A percentile compares a stretch with the other conserved stretches of the same genome.
phyloP scores from a whole-genome alignment of 1,140 invertebrate genomes.

The Caenorhabditis brenneri region DNA sequence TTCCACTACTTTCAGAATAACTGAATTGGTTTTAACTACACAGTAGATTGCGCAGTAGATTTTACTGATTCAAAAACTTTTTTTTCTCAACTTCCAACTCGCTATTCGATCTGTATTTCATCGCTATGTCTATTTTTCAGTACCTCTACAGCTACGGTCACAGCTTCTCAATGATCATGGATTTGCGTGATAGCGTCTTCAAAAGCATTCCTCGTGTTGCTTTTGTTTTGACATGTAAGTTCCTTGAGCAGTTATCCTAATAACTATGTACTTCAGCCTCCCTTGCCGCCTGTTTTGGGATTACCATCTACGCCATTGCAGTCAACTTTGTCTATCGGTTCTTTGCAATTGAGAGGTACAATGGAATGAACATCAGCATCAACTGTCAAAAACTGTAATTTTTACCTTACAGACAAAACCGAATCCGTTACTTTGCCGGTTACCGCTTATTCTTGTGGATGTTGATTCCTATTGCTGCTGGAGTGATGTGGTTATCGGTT shows the following conservation, averaged over 20 bases:
- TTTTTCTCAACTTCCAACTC: too few relatives aligned
- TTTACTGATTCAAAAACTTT: too few relatives aligned
- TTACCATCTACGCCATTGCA: neutral
- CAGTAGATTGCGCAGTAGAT: too few relatives aligned
- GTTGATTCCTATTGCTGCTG: neutral
- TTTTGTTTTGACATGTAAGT: neutral
- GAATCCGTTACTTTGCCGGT: neutral
- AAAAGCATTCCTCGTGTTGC: neutral
- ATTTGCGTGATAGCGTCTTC: neutral
- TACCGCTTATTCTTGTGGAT: neutral
- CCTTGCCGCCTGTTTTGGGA: neutral
- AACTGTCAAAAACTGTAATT: neutral
- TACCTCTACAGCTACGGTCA: neutral
- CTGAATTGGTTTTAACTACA: too few relatives aligned
- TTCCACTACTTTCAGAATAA: too few relatives aligned
- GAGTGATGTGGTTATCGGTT: neutral
- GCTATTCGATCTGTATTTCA: too few relatives aligned
- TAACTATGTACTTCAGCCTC: neutral
- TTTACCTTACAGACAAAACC: neutral
- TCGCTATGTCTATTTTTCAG: too few relatives aligned
- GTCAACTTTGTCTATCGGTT: neutral
- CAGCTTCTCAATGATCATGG: neutral
- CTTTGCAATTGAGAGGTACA: neutral
- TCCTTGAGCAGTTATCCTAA: neutral
- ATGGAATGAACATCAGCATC: neutral